A percentile compares a stretch with the other conserved stretches of the same genome.
Evolutionary conservation across 2,888 invertebrate genomes (phyloP).

Genomic region (Aporophyla nigra): DNA sequence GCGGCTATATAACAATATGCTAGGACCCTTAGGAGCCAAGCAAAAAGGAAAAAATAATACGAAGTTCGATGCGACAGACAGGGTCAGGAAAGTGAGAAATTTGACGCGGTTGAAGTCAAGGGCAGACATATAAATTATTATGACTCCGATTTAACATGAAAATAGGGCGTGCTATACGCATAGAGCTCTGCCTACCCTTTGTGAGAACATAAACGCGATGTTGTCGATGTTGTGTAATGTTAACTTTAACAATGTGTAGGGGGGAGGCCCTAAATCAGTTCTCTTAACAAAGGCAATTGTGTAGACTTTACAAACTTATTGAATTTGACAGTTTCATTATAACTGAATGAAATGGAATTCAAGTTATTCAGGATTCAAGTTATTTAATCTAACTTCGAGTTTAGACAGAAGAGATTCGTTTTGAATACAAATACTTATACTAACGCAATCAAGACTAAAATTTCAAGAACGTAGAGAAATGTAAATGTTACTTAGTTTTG

Average conservation of each 20-base stretch:
- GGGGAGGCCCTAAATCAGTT: background rate
- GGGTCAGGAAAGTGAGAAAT: no score
- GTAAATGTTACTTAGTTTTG: background rate
- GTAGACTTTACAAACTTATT: background rate
- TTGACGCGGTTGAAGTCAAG: no score
- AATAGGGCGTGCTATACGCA: background rate
- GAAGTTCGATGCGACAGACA: no score
- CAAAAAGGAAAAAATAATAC: no score
- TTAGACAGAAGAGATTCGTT: constrained; percentile 17
- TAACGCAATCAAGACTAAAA: background rate
- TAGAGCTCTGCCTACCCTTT: background rate
- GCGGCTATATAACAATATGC: no score
- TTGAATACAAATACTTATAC: constrained; percentile 2
- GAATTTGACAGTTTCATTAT: constrained; percentile 34
- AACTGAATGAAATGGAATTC: constrained; percentile 1
- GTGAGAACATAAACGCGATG: background rate
- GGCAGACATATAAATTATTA: no score
- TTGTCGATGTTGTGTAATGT: no score
- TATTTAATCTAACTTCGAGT: constrained; percentile 41
- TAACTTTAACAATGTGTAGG: background rate
- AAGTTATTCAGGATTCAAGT: constrained; percentile 30
- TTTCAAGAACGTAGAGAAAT: constrained; percentile 21
- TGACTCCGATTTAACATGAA: no score
- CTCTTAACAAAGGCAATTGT: constrained; percentile 9
- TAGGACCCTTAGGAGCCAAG: no score